phyloP scores from a whole-genome alignment of 2,113 vertebrate species.

The Salminus brasiliensis region DNA sequence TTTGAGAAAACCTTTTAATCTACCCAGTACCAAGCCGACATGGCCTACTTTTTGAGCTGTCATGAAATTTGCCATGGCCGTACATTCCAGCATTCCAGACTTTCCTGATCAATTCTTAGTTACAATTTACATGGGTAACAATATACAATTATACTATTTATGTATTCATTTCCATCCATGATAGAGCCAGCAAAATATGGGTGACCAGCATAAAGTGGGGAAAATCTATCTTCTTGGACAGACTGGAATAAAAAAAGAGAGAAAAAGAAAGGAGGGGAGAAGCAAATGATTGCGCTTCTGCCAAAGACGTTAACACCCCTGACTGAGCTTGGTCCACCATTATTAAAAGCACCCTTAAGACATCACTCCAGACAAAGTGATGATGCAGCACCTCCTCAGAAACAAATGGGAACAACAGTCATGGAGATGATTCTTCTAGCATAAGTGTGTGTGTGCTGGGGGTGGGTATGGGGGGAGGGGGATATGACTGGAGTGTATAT shows the following conservation, averaged over 20 bases:
- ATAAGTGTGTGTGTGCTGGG: not conserved
- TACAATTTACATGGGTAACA: too few species aligned
- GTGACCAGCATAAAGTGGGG: not conserved
- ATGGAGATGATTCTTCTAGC: not conserved
- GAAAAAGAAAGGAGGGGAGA: not conserved
- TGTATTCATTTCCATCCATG: not conserved
- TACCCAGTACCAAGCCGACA: too few species aligned
- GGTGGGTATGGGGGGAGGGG: too few species aligned
- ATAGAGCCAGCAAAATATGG: not conserved
- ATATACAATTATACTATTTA: not conserved
- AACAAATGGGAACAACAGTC: conserved; percentile 29
- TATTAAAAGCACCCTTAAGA: conserved; percentile 24
- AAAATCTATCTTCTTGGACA: conserved; percentile 18
- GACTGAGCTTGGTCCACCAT: not conserved
- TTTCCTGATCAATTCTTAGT: not conserved
- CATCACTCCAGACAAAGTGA: conserved; percentile 29
- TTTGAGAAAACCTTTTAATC: too few species aligned
- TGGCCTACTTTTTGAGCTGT: too few species aligned
- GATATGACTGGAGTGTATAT: not conserved
- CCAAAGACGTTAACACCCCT: conserved; percentile 23
- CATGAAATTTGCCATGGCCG: too few species aligned
- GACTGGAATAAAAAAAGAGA: conserved; percentile 4
- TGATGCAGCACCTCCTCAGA: conserved; percentile 2
- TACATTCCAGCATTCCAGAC: too few species aligned
- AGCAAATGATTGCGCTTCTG: conserved; percentile 17